Conservation (phyloP, 2,113 vertebrate species). For the Lophius piscatorius region DNA sequence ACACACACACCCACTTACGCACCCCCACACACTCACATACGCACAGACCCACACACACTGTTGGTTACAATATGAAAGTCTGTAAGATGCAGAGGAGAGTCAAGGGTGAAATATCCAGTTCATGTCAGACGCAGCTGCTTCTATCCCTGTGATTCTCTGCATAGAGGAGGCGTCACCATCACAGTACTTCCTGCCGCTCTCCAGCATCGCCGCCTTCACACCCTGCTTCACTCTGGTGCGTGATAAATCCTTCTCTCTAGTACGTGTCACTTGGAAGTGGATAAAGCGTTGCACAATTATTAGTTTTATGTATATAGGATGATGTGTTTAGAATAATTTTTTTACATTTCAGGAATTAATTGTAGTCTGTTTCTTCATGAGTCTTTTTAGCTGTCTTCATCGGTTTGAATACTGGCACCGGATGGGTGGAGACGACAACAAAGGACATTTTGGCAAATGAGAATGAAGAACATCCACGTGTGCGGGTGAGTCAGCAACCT, state of each 20-base stretch:
- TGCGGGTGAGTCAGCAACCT: constrained; percentile 45
- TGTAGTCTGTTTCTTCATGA: constrained; percentile 47
- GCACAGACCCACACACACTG: constrained; percentile 38
- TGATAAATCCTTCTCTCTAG: constrained; percentile 77
- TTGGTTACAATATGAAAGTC: constrained; percentile 55
- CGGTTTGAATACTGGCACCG: constrained; percentile 67
- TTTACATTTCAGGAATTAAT: constrained; percentile 66
- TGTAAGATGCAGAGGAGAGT: constrained; percentile 67
- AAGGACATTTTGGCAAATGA: constrained; percentile 84
- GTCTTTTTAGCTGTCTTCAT: constrained; percentile 41
- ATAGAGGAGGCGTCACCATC: constrained; percentile 62
- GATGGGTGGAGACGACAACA: constrained; percentile 81
- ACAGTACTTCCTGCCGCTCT: constrained; percentile 51
- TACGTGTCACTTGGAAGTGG: constrained; percentile 85
- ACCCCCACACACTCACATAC: constrained; percentile 1
- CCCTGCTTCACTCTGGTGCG: constrained; percentile 67
- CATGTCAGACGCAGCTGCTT: constrained; percentile 48
- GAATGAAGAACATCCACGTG: constrained; percentile 72
- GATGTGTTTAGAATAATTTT: constrained; percentile 70
- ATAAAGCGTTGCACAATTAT: constrained; percentile 84
- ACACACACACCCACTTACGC: constrained; percentile 28
- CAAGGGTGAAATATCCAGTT: constrained; percentile 61
- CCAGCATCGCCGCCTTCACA: constrained; percentile 30
- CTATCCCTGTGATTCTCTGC: constrained; percentile 56
- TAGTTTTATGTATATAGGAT: constrained; percentile 76